Evolutionary conservation across 1,140 invertebrate species (phyloP), one percentile per base, ranked within the genome.

Genomic region (Drosophila pectinifera): DNA sequence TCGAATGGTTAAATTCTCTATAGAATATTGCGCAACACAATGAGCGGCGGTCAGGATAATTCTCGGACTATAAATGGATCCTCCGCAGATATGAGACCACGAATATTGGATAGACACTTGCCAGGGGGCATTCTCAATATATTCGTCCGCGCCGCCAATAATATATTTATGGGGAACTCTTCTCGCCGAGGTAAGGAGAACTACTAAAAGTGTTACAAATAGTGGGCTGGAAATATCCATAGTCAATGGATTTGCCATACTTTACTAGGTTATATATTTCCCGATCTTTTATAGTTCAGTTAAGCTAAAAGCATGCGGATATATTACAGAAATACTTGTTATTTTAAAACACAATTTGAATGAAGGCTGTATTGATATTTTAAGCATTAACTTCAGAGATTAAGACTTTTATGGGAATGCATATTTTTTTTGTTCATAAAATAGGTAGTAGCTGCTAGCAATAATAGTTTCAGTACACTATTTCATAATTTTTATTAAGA

Each of bases 21-120:
- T 20, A 31, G n/a, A 20, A n/a, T 51, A 20, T 14, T 16, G 3
- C 7, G n/a, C 45, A 5, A 54, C 31, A 61, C 94, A 95, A 76
- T 95, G 94, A 42, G 93, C 94, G 26, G 94, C 94, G 13, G 93
- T 94, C 26, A 95, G 53, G 49, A 94, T 90, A 70, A 91, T 93
- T 8, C 70, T 69, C 16, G 82, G 70, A 49, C 78, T 90, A 34
- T 94, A 91, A 53, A 95, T 92, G 14, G 93, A 93, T 11, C 93
- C 94, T 7, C 94, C 94, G 72, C 94, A 95, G 24, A 39, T 42
- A 61, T 92, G 91, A 45, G 75, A 63, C 1, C 70, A 54, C 4
- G 56, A 56, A 54, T 92, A 92, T 65, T 93, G 93, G 31, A 94
- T 91, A 6, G 94, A 94, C 7, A 94, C 93, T 67, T 93, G 93